Percentiles rank a stretch among this genome's conserved stretches.
Evolutionary conservation across 2,888 invertebrate species (phyloP).

Genomic region (Noctua pronuba): DNA sequence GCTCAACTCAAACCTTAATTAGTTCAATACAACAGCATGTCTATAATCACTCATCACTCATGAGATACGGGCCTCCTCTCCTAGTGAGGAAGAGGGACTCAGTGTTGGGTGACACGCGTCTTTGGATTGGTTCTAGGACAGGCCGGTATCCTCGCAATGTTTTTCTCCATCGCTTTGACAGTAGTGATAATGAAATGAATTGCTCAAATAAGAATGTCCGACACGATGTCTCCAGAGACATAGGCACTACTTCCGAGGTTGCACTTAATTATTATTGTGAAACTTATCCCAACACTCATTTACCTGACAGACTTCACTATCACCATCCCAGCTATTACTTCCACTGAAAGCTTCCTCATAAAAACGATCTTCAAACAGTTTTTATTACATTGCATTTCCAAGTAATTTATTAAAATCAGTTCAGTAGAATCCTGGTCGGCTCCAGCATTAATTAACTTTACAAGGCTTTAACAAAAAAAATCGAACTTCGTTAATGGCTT

Average conservation of each 20-base stretch:
- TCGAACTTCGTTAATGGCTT: not conserved
- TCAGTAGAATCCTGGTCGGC: not conserved
- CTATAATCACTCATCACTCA: not conserved
- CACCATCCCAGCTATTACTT: not conserved
- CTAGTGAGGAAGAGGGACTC: not conserved
- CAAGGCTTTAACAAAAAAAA: not conserved
- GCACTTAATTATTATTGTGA: not conserved
- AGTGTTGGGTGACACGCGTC: too few relatives aligned
- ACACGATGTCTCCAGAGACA: not conserved
- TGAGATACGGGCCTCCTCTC: not conserved
- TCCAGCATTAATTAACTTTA: not conserved
- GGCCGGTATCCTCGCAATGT: not conserved
- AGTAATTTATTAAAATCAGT: not conserved
- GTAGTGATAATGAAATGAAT: too few relatives aligned
- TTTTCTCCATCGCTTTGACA: not conserved
- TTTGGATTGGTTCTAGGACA: not conserved
- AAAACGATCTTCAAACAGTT: not conserved
- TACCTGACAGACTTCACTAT: not conserved
- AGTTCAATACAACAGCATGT: not conserved
- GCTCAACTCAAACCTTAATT: not conserved
- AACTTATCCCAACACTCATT: not conserved
- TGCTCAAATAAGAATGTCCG: too few relatives aligned
- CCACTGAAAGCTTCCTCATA: not conserved
- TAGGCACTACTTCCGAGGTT: not conserved
- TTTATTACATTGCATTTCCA: not conserved